phyloP scores from a whole-genome alignment of 2,888 invertebrate genomes.

The Cheilosia soror region DNA sequence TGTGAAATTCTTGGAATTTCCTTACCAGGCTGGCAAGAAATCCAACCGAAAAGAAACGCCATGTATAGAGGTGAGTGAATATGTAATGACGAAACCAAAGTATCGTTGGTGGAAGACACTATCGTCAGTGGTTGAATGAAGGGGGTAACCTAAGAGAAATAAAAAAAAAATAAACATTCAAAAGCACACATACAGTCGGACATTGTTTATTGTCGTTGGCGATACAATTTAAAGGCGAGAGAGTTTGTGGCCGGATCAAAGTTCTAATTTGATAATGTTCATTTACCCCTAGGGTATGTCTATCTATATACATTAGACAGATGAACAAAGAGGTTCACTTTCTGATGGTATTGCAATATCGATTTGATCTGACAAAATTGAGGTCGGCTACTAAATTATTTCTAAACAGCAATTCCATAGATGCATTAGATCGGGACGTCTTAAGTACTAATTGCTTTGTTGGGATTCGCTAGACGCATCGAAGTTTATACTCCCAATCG shows the following conservation, averaged over 20 bases:
- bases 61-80: conserved; percentile 16
- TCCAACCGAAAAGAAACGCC: conserved; percentile 36
- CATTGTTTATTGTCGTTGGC: conserved; percentile 19
- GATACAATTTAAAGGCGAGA: conserved; percentile 26
- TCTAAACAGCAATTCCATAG: not conserved
- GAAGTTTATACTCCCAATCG: not conserved
- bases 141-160: not conserved
- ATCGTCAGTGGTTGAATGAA: too few species aligned
- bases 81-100: conserved; percentile 17
- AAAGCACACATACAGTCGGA: conserved; percentile 9
- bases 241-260: conserved; percentile 16
- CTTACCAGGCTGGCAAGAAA: conserved; percentile 27
- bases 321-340: not conserved
- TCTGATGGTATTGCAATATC: not conserved
- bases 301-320: not conserved
- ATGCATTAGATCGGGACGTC: not conserved
- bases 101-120: not conserved
- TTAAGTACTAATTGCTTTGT: too few species aligned
- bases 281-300: conserved; percentile 12
- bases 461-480: not conserved
- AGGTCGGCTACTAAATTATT: not conserved
- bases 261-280: conserved; percentile 19
- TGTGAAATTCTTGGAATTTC: conserved; percentile 58
- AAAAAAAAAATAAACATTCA: not conserved
- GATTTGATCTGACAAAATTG: not conserved